Conservation (phyloP, 1,140 invertebrate genomes). For the Mesaphorura yosii region DNA sequence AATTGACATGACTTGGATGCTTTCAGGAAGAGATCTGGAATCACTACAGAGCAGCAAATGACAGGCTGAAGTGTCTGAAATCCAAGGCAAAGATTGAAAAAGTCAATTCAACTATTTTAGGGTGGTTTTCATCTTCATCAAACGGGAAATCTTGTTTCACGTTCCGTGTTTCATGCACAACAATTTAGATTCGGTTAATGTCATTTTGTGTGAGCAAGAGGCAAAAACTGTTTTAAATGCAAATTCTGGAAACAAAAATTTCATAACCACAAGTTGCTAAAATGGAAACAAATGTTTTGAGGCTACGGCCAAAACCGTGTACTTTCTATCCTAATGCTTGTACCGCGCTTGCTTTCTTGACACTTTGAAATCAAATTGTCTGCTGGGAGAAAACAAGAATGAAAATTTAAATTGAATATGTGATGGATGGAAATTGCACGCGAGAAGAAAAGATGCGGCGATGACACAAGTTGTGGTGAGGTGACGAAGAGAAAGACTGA, state of each 20-base stretch:
- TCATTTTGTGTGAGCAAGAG: not conserved
- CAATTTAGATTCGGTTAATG: not conserved
- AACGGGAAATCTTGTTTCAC: not conserved
- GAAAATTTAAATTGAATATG: not conserved
- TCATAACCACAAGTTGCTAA: not conserved
- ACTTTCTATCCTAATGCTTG: no score
- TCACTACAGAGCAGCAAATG: not conserved
- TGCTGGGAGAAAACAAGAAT: not conserved
- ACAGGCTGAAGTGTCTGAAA: no score
- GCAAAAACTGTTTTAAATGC: constrained; percentile 10
- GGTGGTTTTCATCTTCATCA: no score
- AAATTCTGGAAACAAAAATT: constrained; percentile 8
- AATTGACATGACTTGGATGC: constrained; percentile 5
- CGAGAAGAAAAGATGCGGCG: no score
- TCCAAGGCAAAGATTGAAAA: no score
- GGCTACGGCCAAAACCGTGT: no score
- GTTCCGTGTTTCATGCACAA: not conserved
- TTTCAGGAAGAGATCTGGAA: not conserved
- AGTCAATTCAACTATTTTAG: no score
- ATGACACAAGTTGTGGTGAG: no score
- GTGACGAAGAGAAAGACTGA: no score
- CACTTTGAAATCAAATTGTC: no score
- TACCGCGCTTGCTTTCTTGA: no score
- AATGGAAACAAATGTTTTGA: not conserved
- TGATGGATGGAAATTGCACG: not conserved